Percentiles rank a stretch among this genome's conserved stretches.
These are phyloP conservation scores for Lepidochrysops patricia DNA, from an alignment of 2,888 invertebrate genomes.

Conservation along the genomic window DNA sequence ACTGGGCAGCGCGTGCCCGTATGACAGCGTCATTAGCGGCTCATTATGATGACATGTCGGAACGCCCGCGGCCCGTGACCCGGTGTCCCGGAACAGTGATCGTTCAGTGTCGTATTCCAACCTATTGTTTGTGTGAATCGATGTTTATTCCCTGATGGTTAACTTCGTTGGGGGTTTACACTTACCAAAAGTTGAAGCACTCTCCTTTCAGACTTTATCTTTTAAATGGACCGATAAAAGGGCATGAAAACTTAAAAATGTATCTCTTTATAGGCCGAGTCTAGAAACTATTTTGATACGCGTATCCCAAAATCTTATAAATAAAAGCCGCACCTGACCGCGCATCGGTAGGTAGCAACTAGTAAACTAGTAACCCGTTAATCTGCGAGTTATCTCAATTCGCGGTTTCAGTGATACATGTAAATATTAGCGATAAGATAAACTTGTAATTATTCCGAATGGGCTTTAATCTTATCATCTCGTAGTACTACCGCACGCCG, in stretches of 20 bases:
- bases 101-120: background rate
- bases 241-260: no score
- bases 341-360: no score
- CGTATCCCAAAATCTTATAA: no score
- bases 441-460: background rate
- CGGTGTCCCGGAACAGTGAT: background rate
- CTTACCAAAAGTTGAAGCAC: no score
- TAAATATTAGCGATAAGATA: background rate
- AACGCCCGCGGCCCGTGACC: background rate
- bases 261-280: no score
- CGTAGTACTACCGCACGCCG: background rate
- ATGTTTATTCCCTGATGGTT: background rate
- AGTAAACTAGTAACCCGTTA: background rate
- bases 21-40: background rate
- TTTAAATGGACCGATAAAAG: no score
- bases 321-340: no score
- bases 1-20: background rate
- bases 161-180: no score
- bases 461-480: slow-evolving; percentile 8
- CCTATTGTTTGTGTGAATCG: background rate
- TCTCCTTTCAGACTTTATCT: no score
- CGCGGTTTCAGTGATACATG: slow-evolving; percentile 2
- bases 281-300: no score
- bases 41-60: background rate
- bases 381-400: background rate